These are phyloP conservation scores for Hydrochoerus hydrochaeris DNA, from an alignment of 2,113 vertebrate species.

Conservation along the genomic window DNA sequence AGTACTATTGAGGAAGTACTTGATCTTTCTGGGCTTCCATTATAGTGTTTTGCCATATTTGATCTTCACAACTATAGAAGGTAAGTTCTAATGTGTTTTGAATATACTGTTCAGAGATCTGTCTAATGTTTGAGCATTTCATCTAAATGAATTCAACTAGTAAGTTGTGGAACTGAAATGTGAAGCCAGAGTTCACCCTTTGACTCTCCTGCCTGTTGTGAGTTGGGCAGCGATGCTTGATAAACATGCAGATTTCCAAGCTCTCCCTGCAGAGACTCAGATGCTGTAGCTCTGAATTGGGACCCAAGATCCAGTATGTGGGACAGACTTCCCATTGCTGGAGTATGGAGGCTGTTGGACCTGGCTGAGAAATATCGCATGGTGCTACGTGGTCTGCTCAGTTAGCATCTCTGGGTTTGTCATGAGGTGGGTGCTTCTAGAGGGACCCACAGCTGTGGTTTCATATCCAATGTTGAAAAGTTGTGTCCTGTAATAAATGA, in stretches of 20 bases:
- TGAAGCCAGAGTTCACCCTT: neutral
- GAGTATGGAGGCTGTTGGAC: too few species aligned
- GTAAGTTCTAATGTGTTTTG: neutral
- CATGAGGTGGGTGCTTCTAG: too few species aligned
- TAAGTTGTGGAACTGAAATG: neutral
- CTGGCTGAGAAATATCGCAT: fast-evolving
- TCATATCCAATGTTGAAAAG: neutral
- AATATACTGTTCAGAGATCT: neutral
- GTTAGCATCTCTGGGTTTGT: neutral
- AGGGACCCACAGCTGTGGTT: neutral
- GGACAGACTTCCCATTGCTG: neutral
- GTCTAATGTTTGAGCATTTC: neutral
- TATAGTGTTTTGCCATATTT: neutral
- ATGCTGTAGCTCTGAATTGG: neutral
- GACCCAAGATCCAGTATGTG: neutral
- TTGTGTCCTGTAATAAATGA: neutral
- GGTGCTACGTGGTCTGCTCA: neutral
- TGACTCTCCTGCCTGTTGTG: neutral
- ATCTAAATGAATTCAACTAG: neutral
- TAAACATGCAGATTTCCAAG: neutral
- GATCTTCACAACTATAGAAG: neutral
- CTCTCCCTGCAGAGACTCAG: neutral
- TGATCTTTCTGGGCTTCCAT: too few species aligned
- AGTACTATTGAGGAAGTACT: neutral
- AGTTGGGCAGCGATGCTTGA: neutral